Base-by-base conservation (phyloP, 2,888 invertebrate genomes). In the Tricholauxania praeusta region DNA sequence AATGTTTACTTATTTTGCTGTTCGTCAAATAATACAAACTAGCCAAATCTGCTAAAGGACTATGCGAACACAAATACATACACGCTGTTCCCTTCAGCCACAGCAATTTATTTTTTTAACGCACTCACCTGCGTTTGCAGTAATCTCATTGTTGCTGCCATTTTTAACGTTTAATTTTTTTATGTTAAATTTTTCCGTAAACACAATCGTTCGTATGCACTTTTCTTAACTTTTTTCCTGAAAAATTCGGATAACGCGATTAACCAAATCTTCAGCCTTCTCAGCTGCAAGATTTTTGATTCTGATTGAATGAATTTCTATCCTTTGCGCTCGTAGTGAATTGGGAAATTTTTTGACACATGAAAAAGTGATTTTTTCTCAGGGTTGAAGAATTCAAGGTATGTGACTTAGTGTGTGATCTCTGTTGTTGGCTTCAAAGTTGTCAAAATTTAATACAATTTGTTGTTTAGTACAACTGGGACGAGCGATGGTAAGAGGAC, bases 241-340 rank as follows among this genome's bases (percentile, higher is more conserved):
- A 71, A 70, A 62, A 63, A 15, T 63, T 63, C n/a, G 8, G 39
- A 73, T 75, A 76, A 76, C 77, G 77, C 76, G 60, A 70, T 75
- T 77, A 77, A 78, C 78, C 80, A 79, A 85, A 86, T 85, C 87
- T 87, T 87, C 87, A 87, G 87, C 87, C 86, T 83, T 86, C 87
- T 87, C 82, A 86, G 84, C 87, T 86, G 87, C 86, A 87, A 87
- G 87, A 87, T 86, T 82, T 83, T 79, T 79, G 80, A 82, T 82
- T 80, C 82, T 83, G 82, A 82, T 80, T 83, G 82, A 65, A 67
- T 10, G 10, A 39, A 39, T 39, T 39, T 39, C 10, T 39, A 39
- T 39, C 28, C 28, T 28, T 28, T 4, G 28, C 28, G 28, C 28
- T 28, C 28, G 28, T 28, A 28, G 39, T 10, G 39, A 39, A 39